Conservation (phyloP, 2,888 invertebrate species). For the Icerya purchasi region DNA sequence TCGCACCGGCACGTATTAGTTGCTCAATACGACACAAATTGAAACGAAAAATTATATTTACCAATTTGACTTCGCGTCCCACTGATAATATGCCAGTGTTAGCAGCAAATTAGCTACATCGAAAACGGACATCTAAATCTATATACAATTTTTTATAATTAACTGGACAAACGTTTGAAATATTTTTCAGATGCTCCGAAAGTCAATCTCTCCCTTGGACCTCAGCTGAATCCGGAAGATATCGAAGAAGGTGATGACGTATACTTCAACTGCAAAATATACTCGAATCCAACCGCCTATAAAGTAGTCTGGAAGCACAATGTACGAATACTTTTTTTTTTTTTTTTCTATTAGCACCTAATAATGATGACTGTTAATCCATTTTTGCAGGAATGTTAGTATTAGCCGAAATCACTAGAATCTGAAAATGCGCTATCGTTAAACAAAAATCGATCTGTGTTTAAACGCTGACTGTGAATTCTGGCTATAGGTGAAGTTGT, state of each 20-base stretch:
- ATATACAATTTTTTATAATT: not conserved
- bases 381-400: no score
- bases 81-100: no score
- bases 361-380: no score
- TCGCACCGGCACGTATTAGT: not conserved
- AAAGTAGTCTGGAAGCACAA: slow-evolving; percentile 63
- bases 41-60: no score
- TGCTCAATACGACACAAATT: not conserved
- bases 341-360: no score
- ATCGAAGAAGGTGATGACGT: slow-evolving; percentile 63
- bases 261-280: slow-evolving; percentile 57
- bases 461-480: no score
- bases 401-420: no score
- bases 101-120: not conserved
- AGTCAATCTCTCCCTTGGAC: slow-evolving; percentile 43
- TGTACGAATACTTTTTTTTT: slow-evolving; percentile 39
- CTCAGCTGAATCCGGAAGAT: slow-evolving; percentile 52
- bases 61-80: no score
- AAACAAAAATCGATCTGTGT: no score
- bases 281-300: slow-evolving; percentile 53
- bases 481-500: no score
- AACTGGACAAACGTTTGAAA: no score
- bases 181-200: slow-evolving; percentile 40
- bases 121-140: not conserved
- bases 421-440: no score